Evolutionary conservation across 2,797 vertebrate species (phyloP).

Genomic region (Microctenopoma stevenorrisi): DNA sequence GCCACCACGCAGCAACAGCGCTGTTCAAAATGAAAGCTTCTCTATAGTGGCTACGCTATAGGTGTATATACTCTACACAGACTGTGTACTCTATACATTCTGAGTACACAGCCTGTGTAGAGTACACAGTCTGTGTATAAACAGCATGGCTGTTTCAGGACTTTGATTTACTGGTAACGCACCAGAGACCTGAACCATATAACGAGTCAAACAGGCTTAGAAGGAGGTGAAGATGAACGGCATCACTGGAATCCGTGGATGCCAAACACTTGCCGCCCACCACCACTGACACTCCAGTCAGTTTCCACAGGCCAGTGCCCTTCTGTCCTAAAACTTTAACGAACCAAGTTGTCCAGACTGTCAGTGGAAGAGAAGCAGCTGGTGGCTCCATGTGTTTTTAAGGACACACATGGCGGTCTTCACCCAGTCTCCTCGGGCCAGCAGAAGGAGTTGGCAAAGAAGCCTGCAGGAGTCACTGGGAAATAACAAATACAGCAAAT

Average conservation of each 20-base stretch:
- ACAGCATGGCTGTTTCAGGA: not conserved
- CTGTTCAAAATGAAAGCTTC: not conserved
- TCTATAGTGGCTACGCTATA: not conserved
- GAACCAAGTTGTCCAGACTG: constrained; percentile 32
- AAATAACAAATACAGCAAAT: constrained; percentile 15
- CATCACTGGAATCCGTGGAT: constrained; percentile 1
- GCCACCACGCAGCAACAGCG: not conserved
- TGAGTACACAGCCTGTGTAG: not conserved
- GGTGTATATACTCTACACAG: not conserved
- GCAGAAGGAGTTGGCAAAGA: constrained; percentile 22
- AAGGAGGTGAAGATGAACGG: not conserved
- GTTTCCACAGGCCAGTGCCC: constrained; percentile 37
- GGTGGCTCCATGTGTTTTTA: constrained; percentile 54
- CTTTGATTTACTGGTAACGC: not conserved
- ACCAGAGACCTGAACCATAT: constrained; percentile 1
- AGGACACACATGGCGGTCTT: constrained; percentile 45
- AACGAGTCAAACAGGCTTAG: not conserved
- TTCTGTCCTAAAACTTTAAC: constrained; percentile 36
- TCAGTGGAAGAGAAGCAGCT: constrained; percentile 47
- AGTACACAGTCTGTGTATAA: not conserved
- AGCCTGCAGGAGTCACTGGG: constrained; percentile 4
- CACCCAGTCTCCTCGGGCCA: constrained; percentile 42
- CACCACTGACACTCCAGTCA: constrained; percentile 21
- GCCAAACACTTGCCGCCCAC: constrained; percentile 25
- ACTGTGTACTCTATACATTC: too few relatives aligned